Base-by-base conservation (phyloP, 2,888 invertebrate species). In the Phaedon cochleariae region DNA sequence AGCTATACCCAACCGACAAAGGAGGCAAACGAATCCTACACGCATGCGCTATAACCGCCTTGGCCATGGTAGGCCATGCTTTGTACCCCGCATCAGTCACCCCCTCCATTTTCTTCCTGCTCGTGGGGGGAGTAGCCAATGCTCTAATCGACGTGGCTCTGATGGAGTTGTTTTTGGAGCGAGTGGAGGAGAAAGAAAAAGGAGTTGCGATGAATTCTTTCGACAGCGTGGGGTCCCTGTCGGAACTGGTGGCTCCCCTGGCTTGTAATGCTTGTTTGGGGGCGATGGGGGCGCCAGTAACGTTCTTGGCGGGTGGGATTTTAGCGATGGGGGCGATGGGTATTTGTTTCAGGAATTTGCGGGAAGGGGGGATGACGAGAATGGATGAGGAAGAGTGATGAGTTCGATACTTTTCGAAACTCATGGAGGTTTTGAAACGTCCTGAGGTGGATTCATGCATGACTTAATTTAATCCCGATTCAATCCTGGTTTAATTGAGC, bases 171-270 rank as follows among this genome's bases (percentile, higher is more conserved):
- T 53, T 63, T 22, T n/a, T 63, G 21, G 45, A 34, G 15, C 51
- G 34, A n/a, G 51, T 63, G 10, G 51, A 49, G n/a, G 1, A 17
- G 31, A 22, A 52, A 9, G 63, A 63, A 20, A 63, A 59, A 41
- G 52, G 52, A 6, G 57, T 52, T 1, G 52, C 59, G 17, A 46
- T 52, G 12, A 53, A 53, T n/a, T 29, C 58, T 22, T 63, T 63
- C 17, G 63, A 52, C 5, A 59, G 63, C 45, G 46, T 63, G n/a
- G 17, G 53, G 15, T 58, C 58, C 21, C 31, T 63, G n/a, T 31
- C 63, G n/a, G 63, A 63, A 12, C 20, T 63, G 6, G n/a, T 59
- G n/a, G 58, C 34, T 2, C 63, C 63, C 2, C 21, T 63, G 22
- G 3, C 54, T 0, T 20, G 34, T 15, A 53, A 59, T 22, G 12